Conservation (phyloP, 2,888 invertebrate genomes). For the Volucella inanis region DNA sequence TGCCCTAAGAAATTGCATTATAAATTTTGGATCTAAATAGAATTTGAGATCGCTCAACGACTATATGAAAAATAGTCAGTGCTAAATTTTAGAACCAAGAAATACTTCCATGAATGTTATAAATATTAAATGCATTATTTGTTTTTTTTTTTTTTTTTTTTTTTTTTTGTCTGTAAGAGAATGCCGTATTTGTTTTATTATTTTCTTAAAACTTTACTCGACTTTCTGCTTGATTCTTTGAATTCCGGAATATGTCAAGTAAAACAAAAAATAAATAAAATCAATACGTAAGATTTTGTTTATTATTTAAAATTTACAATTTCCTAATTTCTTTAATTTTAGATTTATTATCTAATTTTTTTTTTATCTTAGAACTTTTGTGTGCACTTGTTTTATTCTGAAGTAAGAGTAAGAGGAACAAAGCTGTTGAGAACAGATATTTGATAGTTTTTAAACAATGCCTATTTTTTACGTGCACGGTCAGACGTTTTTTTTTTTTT, state of each 20-base stretch:
- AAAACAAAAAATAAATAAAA: slow-evolving; percentile 39
- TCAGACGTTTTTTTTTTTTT: neutral
- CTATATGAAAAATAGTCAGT: slow-evolving; percentile 68
- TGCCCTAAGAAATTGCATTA: neutral
- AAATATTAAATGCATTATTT: no score
- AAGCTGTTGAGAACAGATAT: slow-evolving; percentile 59
- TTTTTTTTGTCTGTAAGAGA: slow-evolving; percentile 51
- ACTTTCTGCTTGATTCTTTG: slow-evolving; percentile 52
- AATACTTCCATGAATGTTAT: slow-evolving; percentile 7
- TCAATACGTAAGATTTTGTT: slow-evolving; percentile 35
- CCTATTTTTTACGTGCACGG: slow-evolving; percentile 13
- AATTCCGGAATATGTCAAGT: slow-evolving; percentile 67
- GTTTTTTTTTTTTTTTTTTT: slow-evolving; percentile 29
- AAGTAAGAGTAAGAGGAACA: slow-evolving; percentile 5
- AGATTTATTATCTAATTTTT: slow-evolving; percentile 27
- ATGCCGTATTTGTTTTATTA: slow-evolving; percentile 53
- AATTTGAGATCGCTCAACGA: slow-evolving; percentile 33
- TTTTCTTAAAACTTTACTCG: slow-evolving; percentile 32
- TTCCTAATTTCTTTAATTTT: slow-evolving; percentile 55
- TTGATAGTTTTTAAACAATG: slow-evolving; percentile 5
- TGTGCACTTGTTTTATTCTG: slow-evolving; percentile 28
- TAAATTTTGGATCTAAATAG: neutral
- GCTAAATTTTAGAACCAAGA: slow-evolving; percentile 2
- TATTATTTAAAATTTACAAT: no score
- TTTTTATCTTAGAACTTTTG: slow-evolving; percentile 34